Evolutionary conservation across 2,888 invertebrate genomes (phyloP).

Genomic region (Mellilla xanthometata): DNA sequence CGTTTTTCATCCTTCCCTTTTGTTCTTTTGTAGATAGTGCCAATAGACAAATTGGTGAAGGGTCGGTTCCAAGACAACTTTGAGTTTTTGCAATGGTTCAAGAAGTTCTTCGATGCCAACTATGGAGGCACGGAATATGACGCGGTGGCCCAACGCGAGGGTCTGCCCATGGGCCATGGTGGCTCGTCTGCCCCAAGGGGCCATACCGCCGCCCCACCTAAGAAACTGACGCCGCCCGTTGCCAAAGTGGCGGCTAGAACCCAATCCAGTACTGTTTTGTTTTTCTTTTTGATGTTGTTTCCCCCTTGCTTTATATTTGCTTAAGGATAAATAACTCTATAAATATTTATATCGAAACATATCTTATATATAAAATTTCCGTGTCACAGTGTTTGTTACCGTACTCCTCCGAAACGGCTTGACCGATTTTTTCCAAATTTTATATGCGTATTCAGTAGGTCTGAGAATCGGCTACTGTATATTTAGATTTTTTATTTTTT

Average conservation of each 20-base stretch:
- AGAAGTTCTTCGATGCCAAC: constrained; percentile 99
- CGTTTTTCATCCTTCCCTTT: constrained; percentile 57
- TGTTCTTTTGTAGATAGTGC: constrained; percentile 90
- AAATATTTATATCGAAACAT: too few relatives aligned
- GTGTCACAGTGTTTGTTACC: too few relatives aligned
- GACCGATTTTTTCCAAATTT: too few relatives aligned
- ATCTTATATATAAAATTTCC: too few relatives aligned
- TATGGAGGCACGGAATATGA: constrained; percentile 97
- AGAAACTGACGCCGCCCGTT: constrained; percentile 74
- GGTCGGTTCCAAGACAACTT: constrained; percentile 99
- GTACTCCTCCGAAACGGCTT: too few relatives aligned
- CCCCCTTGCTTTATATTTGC: constrained; percentile 25
- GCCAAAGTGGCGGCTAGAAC: constrained; percentile 84
- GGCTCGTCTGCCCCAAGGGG: constrained; percentile 79
- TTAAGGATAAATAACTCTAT: constrained; percentile 13
- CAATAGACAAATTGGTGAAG: constrained; percentile 97
- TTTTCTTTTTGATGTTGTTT: constrained; percentile 49
- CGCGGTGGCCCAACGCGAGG: constrained; percentile 92
- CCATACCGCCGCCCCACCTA: constrained; percentile 57
- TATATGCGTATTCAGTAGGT: too few relatives aligned
- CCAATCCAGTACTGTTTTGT: constrained; percentile 81
- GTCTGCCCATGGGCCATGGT: constrained; percentile 92
- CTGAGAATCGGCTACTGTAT: too few relatives aligned
- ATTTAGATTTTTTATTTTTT: too few relatives aligned
- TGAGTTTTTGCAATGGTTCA: constrained; percentile 99